These are phyloP conservation scores for Melikaiella ostensackeni DNA, from an alignment of 2,888 invertebrate genomes.

Conservation along the genomic window DNA sequence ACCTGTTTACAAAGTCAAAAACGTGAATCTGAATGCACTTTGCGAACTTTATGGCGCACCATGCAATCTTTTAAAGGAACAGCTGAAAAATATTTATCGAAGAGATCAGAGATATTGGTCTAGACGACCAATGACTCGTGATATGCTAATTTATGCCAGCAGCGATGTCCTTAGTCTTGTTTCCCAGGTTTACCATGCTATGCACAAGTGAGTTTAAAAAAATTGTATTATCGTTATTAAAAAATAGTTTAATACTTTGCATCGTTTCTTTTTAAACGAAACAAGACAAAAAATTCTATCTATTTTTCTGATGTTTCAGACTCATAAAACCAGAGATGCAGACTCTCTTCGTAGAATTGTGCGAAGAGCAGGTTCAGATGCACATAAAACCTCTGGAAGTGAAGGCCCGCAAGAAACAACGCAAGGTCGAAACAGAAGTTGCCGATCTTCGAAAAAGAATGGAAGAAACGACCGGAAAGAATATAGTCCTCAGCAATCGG, in stretches of 20 bases:
- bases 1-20: conserved; percentile 96
- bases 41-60: conserved; percentile 94
- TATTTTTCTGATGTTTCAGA: conserved; percentile 66
- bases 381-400: conserved; percentile 92
- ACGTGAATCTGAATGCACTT: conserved; percentile 92
- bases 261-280: not conserved
- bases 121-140: conserved; percentile 90
- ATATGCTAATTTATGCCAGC: conserved; percentile 94
- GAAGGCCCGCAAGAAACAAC: conserved; percentile 90
- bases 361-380: conserved; percentile 89
- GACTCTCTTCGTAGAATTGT: conserved; percentile 88
- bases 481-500: conserved; percentile 93
- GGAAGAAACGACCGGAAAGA: conserved; percentile 86
- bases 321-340: conserved; percentile 86
- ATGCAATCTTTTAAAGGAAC: conserved; percentile 94
- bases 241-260: not conserved
- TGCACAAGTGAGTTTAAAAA: conserved; percentile 79
- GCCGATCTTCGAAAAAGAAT: conserved; percentile 90
- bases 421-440: conserved; percentile 94
- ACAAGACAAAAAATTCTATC: not conserved
- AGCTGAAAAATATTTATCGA: conserved; percentile 90
- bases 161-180: conserved; percentile 92
- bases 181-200: conserved; percentile 88
- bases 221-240: too few relatives aligned
- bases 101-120: conserved; percentile 94